Base-by-base conservation (phyloP, 2,797 vertebrate genomes). In the Lates japonicus region DNA sequence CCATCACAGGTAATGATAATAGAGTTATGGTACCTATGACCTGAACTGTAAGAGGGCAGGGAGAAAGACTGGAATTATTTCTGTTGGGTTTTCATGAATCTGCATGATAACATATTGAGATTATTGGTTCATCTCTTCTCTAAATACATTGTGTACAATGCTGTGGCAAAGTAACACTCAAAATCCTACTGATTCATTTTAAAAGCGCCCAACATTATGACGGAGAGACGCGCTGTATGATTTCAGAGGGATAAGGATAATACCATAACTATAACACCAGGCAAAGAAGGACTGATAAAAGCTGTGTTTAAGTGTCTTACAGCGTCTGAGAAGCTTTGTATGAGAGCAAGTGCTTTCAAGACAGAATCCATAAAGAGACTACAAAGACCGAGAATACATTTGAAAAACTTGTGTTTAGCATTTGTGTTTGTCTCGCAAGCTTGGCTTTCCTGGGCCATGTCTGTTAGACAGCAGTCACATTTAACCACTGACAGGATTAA, bases 1-100 rank as follows among this genome's bases (percentile, higher is more conserved):
- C 87, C 73, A 86, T 92, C 83, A 92, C 52, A 74, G 52, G 33
- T 76, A 70, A 90, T 71, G 82, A 76, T 58, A 77, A 16, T 35
- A 88, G 85, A 87, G 78, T 86, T 88, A 89, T 87, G 88, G 72
- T 35, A 65, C 65, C 78, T 55, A 65, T 92, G 75, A 85, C 60
- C 77, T 63, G 66, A 19, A 31, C 25, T 49, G 33, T 12, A 54
- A 25, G 31, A 74, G 48, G n/a, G 3, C 22, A 48, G 3, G 22
- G 2, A 55, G 31, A 41, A 54, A 52, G 12, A 49, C 13, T 57
- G 39, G 10, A 63, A 7, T 44, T 5, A 33, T 10, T 46, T 11
- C 29, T 17, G 7, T 29, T 1, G 29, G 33, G 29, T 7, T 62
- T 61, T 70, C 12, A 39, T 65, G 4, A 68, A 62, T 63, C 22